phyloP scores from a whole-genome alignment of 2,888 invertebrate species.

The Loripinus fragilis region DNA sequence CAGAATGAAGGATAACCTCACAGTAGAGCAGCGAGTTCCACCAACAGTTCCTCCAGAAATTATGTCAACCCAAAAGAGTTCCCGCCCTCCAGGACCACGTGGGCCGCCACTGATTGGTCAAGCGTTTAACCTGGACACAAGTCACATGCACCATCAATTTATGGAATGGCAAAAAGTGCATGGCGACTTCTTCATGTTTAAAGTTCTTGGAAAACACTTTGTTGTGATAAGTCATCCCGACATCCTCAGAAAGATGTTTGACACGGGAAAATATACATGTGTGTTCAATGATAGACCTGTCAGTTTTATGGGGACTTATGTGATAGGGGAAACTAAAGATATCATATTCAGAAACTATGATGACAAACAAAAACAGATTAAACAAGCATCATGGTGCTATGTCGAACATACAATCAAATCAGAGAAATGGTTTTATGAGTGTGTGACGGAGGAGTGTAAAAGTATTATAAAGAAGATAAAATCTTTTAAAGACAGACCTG shows the following conservation, averaged over 20 bases:
- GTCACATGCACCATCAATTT: slow-evolving; percentile 61
- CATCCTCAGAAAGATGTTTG: slow-evolving; percentile 58
- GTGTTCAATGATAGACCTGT: slow-evolving; percentile 59
- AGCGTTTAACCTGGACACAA: slow-evolving; percentile 55
- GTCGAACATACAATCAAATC: slow-evolving; percentile 34
- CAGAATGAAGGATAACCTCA: neutral
- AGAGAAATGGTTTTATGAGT: slow-evolving; percentile 53
- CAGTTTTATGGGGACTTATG: slow-evolving; percentile 62
- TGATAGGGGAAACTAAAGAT: slow-evolving; percentile 58
- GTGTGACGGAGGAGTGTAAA: slow-evolving; percentile 35
- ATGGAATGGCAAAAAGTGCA: slow-evolving; percentile 60
- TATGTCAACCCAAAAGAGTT: neutral
- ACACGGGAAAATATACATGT: slow-evolving; percentile 48
- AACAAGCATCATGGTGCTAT: slow-evolving; percentile 51
- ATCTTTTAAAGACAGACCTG: slow-evolving; percentile 31
- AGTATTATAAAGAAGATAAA: slow-evolving; percentile 40
- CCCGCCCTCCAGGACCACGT: slow-evolving; percentile 60
- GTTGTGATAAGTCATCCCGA: slow-evolving; percentile 61
- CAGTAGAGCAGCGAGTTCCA: neutral
- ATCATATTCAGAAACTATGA: slow-evolving; percentile 62
- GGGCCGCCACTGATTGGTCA: slow-evolving; percentile 60
- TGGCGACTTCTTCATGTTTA: slow-evolving; percentile 63
- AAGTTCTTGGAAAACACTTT: slow-evolving; percentile 59
- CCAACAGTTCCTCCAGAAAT: neutral
- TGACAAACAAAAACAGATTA: slow-evolving; percentile 54